Conservation (phyloP, 2,888 invertebrate genomes). For the Cancer borealis region DNA sequence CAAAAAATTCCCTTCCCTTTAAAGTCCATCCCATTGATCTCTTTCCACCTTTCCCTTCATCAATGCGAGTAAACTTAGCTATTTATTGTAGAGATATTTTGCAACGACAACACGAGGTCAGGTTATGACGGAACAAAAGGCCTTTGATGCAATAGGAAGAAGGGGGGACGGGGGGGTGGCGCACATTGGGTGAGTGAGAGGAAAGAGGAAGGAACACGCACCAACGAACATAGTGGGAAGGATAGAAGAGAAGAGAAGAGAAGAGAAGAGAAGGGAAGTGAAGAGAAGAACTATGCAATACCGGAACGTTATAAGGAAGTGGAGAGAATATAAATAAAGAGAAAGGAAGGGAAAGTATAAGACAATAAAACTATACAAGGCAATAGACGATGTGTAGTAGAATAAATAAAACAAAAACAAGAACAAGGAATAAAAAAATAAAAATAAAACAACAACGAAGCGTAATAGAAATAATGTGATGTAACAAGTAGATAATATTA, state of each 20-base stretch:
- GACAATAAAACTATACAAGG: not conserved
- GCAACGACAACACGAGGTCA: not conserved
- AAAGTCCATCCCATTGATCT: not conserved
- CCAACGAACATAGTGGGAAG: not conserved
- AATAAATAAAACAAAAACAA: not conserved
- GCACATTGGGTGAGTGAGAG: too few relatives aligned
- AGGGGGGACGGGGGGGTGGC: not conserved
- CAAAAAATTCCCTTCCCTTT: not conserved
- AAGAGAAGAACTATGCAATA: not conserved
- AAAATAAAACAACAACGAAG: not conserved
- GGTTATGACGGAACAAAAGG: not conserved
- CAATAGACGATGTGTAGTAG: not conserved
- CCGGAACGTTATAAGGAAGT: not conserved
- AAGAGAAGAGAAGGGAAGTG: not conserved
- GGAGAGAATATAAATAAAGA: not conserved
- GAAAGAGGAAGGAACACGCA: not conserved
- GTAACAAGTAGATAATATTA: not conserved
- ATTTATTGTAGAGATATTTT: not conserved
- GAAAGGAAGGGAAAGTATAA: not conserved
- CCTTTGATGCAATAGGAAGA: conserved; percentile 18
- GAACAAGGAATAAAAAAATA: not conserved
- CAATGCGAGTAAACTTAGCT: not conserved
- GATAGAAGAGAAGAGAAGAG: not conserved
- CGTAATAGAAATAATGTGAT: not conserved
- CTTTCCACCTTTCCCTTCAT: not conserved